Conservation (phyloP, 2,888 invertebrate species). For the Aphidius colemani region DNA sequence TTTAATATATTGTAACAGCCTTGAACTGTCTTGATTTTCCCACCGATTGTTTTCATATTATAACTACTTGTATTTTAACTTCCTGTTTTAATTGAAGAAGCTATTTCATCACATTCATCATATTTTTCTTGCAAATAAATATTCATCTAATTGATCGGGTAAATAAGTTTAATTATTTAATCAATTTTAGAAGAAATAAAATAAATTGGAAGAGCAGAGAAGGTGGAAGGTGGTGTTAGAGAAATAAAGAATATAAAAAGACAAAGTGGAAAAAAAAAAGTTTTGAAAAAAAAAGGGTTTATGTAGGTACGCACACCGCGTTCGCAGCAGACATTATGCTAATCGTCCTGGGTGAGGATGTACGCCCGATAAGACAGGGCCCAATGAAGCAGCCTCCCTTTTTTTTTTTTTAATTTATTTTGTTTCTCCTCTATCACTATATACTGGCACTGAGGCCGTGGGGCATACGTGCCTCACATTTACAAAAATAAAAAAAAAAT, state of each 20-base stretch:
- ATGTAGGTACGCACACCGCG: constrained; percentile 33
- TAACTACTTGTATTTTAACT: too few relatives aligned
- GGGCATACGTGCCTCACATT: constrained; percentile 47
- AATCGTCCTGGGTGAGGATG: constrained; percentile 58
- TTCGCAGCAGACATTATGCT: constrained; percentile 58
- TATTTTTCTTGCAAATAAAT: too few relatives aligned
- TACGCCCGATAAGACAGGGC: constrained; percentile 55
- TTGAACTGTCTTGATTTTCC: too few relatives aligned
- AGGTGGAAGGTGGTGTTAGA: background rate
- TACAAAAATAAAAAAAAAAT: constrained; percentile 10
- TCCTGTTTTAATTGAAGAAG: too few relatives aligned
- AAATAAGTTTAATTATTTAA: background rate
- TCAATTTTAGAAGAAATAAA: constrained; percentile 1
- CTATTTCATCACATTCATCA: too few relatives aligned
- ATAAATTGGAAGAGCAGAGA: constrained; percentile 16
- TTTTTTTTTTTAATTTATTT: constrained; percentile 16
- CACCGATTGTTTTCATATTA: too few relatives aligned
- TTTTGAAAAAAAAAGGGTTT: constrained; percentile 3
- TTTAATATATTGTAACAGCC: too few relatives aligned
- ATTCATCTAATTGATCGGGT: too few relatives aligned
- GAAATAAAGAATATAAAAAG: too few relatives aligned
- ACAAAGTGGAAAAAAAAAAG: constrained; percentile 5
- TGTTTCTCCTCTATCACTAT: constrained; percentile 32
- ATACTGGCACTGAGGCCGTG: constrained; percentile 52
- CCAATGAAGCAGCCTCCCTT: constrained; percentile 25